Evolutionary conservation across 2,113 vertebrate species (phyloP).

Genomic region (Scomber colias): DNA sequence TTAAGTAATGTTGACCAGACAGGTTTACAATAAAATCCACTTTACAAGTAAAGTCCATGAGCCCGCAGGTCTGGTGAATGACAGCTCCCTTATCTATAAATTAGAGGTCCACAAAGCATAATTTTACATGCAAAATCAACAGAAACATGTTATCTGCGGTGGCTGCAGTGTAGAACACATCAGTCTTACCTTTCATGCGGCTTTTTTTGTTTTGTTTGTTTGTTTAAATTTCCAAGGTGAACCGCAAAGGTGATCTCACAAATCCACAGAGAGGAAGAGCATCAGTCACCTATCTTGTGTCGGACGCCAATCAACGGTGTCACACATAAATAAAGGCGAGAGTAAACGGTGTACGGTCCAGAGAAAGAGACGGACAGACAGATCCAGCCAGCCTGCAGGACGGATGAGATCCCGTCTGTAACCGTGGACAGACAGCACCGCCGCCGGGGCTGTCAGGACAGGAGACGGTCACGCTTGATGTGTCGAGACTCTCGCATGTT

Average conservation of each 20-base stretch:
- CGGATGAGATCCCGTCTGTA: conserved; percentile 27
- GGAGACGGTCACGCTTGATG: conserved; percentile 40
- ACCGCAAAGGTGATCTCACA: conserved; percentile 62
- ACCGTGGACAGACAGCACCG: conserved; percentile 24
- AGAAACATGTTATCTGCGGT: not conserved
- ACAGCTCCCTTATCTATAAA: conserved; percentile 17
- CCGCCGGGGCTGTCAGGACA: conserved; percentile 56
- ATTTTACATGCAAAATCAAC: not conserved
- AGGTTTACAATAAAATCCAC: conserved; percentile 5
- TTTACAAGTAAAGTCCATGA: conserved; percentile 27
- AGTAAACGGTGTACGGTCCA: conserved; percentile 1
- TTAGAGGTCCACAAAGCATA: not conserved
- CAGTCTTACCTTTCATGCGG: conserved; percentile 64
- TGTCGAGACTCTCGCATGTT: conserved; percentile 40
- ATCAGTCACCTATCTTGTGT: conserved; percentile 7
- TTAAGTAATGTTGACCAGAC: not conserved
- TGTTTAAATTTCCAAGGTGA: conserved; percentile 69
- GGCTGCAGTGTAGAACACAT: conserved; percentile 5
- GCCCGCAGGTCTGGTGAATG: conserved; percentile 11
- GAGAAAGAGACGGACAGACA: not conserved
- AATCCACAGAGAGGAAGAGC: conserved; percentile 9
- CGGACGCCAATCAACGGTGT: conserved; percentile 11
- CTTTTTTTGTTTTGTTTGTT: not conserved
- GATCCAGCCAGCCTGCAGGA: conserved; percentile 40
- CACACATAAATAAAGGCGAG: not conserved